Base-by-base conservation (phyloP, 2,797 vertebrate species). In the Gobionotothen gibberifrons region DNA sequence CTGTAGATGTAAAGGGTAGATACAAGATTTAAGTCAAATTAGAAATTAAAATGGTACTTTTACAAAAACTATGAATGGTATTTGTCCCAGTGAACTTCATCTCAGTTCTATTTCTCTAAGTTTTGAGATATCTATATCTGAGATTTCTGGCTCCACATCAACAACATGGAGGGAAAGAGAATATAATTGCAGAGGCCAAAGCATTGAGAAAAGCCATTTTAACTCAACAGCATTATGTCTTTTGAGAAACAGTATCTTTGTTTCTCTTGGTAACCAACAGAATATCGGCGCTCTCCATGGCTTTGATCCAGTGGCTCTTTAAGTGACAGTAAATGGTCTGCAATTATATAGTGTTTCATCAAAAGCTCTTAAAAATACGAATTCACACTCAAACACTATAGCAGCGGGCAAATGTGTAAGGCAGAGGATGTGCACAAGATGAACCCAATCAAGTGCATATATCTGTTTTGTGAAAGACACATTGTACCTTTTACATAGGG, bases 251-350 rank as follows among this genome's bases (percentile, higher is more conserved):
- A 26, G 6, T 14, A 36, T 63, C 19, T 39, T 12, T 47, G 36
- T 49, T 8, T 32, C 9, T 65, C 21, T 39, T 52, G 46, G 13
- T 16, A 49, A 43, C 51, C 13, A 59, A 44, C 57, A 64, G 7
- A 22, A 54, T 19, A 19, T 11, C 52, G 14, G 5, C 0, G 11
- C 75, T 84, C 46, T 84, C 73, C 73, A 3, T 72, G 85, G 76
- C 78, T 51, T 68, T 80, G 79, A 80, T 73, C 40, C 17, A 54
- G 14, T 32, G 7, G 58, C 36, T 51, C 9, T 65, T 14, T 22
- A 51, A 44, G 53, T 52, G 19, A 67, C 22, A 14, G 26, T 49
- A 68, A 61, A 49, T 48, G 22, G 42, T 5, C 32, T 19, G 14
- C 54, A 73, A 21, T 65, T 62, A 48, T 58, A 17, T 2, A 44